A percentile compares a stretch with the other conserved stretches of the same genome.
phyloP scores from a whole-genome alignment of 2,888 invertebrate genomes.

The Quadroppia sp. region DNA sequence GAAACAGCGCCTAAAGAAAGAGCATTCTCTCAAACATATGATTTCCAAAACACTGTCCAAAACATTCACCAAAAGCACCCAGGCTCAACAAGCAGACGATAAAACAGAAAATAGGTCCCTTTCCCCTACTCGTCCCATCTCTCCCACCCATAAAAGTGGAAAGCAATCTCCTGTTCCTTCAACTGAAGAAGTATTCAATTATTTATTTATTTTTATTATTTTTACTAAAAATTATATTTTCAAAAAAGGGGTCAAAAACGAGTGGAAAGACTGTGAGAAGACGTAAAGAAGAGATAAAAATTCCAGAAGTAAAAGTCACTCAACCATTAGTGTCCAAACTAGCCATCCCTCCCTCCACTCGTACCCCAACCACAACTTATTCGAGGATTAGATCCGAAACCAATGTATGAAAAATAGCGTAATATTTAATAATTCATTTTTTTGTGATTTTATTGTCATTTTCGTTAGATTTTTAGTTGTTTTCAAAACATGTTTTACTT shows the following conservation, averaged over 20 bases:
- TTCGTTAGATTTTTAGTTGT: no score
- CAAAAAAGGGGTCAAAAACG: constrained; percentile 13
- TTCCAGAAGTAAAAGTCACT: not conserved
- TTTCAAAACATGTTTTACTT: no score
- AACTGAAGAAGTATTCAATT: constrained; percentile 18
- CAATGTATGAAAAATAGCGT: constrained; percentile 9
- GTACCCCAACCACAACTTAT: not conserved
- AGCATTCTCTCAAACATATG: constrained; percentile 48
- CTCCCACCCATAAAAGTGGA: not conserved
- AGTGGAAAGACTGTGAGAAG: not conserved
- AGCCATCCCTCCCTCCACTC: constrained; percentile 38
- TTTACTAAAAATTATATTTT: not conserved
- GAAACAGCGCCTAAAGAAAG: constrained; percentile 46
- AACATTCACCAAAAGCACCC: constrained; percentile 46
- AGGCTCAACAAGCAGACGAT: constrained; percentile 1
- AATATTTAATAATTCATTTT: not conserved
- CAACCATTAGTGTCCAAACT: constrained; percentile 28
- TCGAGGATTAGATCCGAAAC: constrained; percentile 22
- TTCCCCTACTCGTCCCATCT: constrained; percentile 5
- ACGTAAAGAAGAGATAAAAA: no score
- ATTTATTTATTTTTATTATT: not conserved
- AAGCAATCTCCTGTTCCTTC: constrained; percentile 29
- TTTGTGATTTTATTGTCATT: constrained; percentile 2
- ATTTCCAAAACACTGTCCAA: constrained; percentile 49
- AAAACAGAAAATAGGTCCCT: constrained; percentile 21